Conservation (phyloP, 2,797 vertebrate species). For the Calcarius lapponicus region DNA sequence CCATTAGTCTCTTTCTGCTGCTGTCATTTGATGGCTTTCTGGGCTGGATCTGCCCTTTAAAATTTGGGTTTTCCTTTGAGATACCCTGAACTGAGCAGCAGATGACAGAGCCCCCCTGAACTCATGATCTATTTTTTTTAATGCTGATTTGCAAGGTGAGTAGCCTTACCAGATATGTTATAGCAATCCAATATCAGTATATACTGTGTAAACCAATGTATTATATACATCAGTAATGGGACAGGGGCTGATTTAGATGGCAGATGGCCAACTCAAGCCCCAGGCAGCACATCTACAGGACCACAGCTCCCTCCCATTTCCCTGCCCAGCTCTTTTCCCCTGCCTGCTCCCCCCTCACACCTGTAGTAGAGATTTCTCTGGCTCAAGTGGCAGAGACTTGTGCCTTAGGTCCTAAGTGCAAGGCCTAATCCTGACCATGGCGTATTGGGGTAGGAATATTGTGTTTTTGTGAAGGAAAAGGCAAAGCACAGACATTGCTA, state of each 20-base stretch:
- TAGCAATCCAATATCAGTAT: neutral
- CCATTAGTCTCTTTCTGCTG: neutral
- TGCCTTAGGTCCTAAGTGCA: constrained; percentile 45
- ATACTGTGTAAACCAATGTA: neutral
- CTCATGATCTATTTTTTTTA: neutral
- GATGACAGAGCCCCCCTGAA: neutral
- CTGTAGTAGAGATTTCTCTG: constrained; percentile 16
- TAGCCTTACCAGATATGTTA: neutral
- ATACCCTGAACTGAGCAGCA: neutral
- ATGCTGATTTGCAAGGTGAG: neutral
- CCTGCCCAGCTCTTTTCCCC: neutral
- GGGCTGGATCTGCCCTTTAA: neutral
- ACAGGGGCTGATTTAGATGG: neutral
- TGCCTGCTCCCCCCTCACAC: neutral
- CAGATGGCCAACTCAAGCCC: neutral
- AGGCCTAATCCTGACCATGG: neutral
- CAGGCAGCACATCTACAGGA: accelerated
- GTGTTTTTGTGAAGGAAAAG: neutral
- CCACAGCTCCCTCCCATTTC: neutral
- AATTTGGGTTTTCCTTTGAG: neutral
- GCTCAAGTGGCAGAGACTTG: constrained; percentile 24
- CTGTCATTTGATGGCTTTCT: neutral
- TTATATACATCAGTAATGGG: neutral
- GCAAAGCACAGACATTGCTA: neutral
- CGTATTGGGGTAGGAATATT: neutral